phyloP scores from a whole-genome alignment of 2,888 invertebrate genomes.

The Rhaphigaster nebulosa region DNA sequence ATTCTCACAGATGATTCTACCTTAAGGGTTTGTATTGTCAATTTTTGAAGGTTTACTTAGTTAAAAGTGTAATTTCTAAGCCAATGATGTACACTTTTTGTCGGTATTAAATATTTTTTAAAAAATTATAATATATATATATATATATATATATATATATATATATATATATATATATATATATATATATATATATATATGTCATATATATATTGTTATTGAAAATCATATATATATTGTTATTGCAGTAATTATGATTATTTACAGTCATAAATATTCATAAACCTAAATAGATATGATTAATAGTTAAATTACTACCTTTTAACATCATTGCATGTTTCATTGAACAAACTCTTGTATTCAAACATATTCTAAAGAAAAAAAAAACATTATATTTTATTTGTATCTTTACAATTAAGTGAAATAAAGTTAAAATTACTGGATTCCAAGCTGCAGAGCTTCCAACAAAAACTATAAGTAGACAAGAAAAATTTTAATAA shows the following conservation, averaged over 20 bases:
- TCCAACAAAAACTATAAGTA: not conserved
- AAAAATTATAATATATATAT: too few relatives aligned
- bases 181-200: too few relatives aligned
- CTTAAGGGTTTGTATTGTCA: not conserved
- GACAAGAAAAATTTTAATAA: not conserved
- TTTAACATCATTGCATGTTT: not conserved
- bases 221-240: too few relatives aligned
- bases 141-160: too few relatives aligned
- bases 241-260: too few relatives aligned
- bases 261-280: not conserved
- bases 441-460: not conserved
- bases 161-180: too few relatives aligned
- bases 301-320: not conserved
- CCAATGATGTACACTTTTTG: not conserved
- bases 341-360: not conserved
- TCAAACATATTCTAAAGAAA: not conserved
- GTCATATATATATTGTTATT: too few relatives aligned
- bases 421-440: not conserved
- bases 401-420: not conserved
- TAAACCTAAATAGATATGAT: not conserved
- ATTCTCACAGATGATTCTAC: not conserved
- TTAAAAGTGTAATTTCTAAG: not conserved
- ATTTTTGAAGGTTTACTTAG: not conserved
- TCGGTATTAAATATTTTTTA: not conserved
- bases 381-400: not conserved